Evolutionary conservation across 2,888 invertebrate genomes (phyloP), one percentile per base, ranked within the genome.

Genomic region (Chloroclystis v-ata): DNA sequence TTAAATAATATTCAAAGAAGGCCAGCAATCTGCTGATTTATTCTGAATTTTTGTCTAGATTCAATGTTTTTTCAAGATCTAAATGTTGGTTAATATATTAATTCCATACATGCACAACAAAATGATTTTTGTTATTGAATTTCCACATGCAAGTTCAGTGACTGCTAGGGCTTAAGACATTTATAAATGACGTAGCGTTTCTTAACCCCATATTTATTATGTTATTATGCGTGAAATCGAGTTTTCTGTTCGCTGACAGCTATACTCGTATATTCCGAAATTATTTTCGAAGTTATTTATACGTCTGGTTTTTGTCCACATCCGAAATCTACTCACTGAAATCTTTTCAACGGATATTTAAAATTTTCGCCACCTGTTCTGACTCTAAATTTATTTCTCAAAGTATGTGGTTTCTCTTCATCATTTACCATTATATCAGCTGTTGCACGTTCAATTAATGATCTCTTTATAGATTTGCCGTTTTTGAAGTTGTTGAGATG

Each of bases 161-260:
- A 65, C 69, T 57, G 59, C 59, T 58, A 63, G 56, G 51, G 59
- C 59, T 57, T 47, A 58, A 52, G 47, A 56, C 52, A 47, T 49
- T 46, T 56, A 51, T 49, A 55, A 52, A 50, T 52, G 43, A 53
- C 56, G 47, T 48, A 37, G 48, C 55, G 63, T 65, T 65, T 56
- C 53, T 67, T 59, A 63, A 65, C 64, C 64, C 57, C 54, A 37
- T 28, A 37, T 56, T 56, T 20, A 20, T 20, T 20, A 5, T 20
- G 53, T 54, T 61, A 58, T 39, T 39, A 57, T 52, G 53, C 54
- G 47, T 61, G 53, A 53, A 60, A 57, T 63, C 37, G 29, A 42
- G 61, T 51, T 51, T 39, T 56, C 44, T 48, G 43, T 48, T 52
- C 32, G 38, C 40, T 50, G 53, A 49, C 26, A 32, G 44, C 39